These are phyloP conservation scores for Malurus leucopterus DNA, from an alignment of 2,797 vertebrate species.

Conservation along the genomic window DNA sequence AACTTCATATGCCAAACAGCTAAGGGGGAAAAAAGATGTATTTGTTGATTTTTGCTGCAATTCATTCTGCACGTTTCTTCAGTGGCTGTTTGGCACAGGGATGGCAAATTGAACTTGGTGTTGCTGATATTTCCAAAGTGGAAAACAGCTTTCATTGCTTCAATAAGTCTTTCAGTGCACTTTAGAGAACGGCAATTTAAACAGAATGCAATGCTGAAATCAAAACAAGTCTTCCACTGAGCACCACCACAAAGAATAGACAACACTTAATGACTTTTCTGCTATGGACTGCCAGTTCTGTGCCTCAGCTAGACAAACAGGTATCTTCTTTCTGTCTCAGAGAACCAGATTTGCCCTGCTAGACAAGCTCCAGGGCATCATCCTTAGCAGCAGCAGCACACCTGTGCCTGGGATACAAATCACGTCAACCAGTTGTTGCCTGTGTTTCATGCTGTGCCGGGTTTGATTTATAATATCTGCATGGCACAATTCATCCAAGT, in stretches of 20 bases:
- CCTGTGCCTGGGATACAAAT: not conserved
- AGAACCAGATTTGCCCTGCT: not conserved
- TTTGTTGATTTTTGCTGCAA: not conserved
- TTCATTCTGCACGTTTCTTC: not conserved
- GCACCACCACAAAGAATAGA: not conserved
- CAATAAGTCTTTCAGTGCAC: not conserved
- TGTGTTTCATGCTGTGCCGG: not conserved
- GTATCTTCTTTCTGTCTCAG: not conserved
- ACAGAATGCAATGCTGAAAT: not conserved
- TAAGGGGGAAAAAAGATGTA: fast-evolving
- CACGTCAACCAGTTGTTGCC: not conserved
- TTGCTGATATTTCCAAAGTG: not conserved
- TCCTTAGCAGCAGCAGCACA: not conserved
- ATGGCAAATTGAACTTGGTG: not conserved
- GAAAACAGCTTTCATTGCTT: not conserved
- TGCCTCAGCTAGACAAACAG: not conserved
- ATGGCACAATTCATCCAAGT: not conserved
- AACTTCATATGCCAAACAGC: not conserved
- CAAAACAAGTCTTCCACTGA: fast-evolving
- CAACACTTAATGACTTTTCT: not conserved
- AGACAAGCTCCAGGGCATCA: not conserved
- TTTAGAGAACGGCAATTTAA: not conserved
- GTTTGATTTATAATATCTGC: not conserved
- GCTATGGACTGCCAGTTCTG: not conserved
- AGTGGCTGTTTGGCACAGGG: not conserved